Conservation (phyloP, 2,888 invertebrate genomes). For the Gastrophysa polygoni region DNA sequence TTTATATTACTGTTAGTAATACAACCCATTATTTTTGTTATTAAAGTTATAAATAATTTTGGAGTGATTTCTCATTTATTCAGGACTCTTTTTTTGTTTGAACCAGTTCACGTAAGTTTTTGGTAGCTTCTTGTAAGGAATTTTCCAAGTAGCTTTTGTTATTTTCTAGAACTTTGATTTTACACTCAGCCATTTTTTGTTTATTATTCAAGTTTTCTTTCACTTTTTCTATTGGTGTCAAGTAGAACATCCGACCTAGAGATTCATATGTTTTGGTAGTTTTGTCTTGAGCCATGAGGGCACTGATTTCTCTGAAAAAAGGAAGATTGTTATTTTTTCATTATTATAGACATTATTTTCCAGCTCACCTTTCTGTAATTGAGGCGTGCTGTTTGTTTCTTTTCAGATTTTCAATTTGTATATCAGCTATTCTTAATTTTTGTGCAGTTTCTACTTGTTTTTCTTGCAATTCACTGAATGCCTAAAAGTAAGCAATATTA, state of each 20-base stretch:
- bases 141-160: slow-evolving; percentile 82
- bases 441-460: slow-evolving; percentile 83
- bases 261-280: slow-evolving; percentile 78
- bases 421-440: slow-evolving; percentile 78
- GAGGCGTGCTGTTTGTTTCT: slow-evolving; percentile 72
- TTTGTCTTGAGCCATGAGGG: slow-evolving; percentile 65
- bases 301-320: slow-evolving; percentile 61
- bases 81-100: slow-evolving; percentile 65
- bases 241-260: slow-evolving; percentile 84
- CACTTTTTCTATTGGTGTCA: slow-evolving; percentile 70
- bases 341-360: not conserved
- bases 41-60: slow-evolving; percentile 19
- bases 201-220: slow-evolving; percentile 68
- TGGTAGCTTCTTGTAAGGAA: slow-evolving; percentile 83
- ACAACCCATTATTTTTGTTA: slow-evolving; percentile 5
- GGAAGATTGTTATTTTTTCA: not conserved
- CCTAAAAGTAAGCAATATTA: slow-evolving; percentile 58
- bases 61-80: not conserved
- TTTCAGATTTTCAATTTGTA: slow-evolving; percentile 74
- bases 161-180: slow-evolving; percentile 74
- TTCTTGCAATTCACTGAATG: slow-evolving; percentile 80
- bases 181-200: slow-evolving; percentile 64
- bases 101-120: slow-evolving; percentile 83
- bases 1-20: too few relatives aligned
- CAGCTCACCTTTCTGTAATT: slow-evolving; percentile 71